A percentile compares a stretch with the other conserved stretches of the same genome.
Conservation (phyloP, 2,113 vertebrate species). For the Proterorhinus semilunaris region DNA sequence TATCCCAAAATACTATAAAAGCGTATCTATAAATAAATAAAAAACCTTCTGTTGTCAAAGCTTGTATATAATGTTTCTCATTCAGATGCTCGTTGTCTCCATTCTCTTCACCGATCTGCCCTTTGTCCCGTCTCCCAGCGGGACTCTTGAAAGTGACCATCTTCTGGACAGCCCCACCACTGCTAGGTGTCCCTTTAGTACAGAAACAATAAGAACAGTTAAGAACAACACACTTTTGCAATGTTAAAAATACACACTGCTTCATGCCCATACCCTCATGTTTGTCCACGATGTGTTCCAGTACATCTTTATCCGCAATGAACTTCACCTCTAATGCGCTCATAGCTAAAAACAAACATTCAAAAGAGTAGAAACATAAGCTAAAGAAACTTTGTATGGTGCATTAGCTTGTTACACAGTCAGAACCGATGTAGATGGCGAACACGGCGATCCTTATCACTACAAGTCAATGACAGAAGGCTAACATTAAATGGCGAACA, state of each 20-base stretch:
- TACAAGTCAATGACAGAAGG: neutral
- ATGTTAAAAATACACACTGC: too few relatives aligned
- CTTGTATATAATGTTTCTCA: slow-evolving; percentile 84
- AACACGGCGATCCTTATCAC: neutral
- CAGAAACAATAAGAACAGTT: neutral
- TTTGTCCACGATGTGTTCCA: slow-evolving; percentile 89
- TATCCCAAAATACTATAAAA: neutral
- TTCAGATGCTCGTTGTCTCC: slow-evolving; percentile 74
- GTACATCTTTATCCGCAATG: slow-evolving; percentile 86
- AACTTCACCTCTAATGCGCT: slow-evolving; percentile 84
- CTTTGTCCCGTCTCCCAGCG: slow-evolving; percentile 54
- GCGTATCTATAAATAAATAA: neutral
- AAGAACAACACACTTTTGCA: neutral
- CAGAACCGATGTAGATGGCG: neutral
- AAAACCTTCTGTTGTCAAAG: slow-evolving; percentile 83
- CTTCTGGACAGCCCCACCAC: slow-evolving; percentile 67
- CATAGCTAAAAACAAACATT: slow-evolving; percentile 62
- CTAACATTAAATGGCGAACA: neutral
- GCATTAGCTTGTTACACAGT: slow-evolving; percentile 2
- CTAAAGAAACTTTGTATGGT: neutral
- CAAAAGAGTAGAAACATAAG: too few relatives aligned
- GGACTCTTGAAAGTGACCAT: slow-evolving; percentile 75
- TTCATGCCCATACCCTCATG: slow-evolving; percentile 75
- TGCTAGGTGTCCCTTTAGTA: slow-evolving; percentile 68
- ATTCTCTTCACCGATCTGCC: slow-evolving; percentile 49